A percentile compares a stretch with the other conserved stretches of the same genome.
These are phyloP conservation scores for Fopius arisanus DNA, from an alignment of 1,140 invertebrate genomes.

Conservation along the genomic window DNA sequence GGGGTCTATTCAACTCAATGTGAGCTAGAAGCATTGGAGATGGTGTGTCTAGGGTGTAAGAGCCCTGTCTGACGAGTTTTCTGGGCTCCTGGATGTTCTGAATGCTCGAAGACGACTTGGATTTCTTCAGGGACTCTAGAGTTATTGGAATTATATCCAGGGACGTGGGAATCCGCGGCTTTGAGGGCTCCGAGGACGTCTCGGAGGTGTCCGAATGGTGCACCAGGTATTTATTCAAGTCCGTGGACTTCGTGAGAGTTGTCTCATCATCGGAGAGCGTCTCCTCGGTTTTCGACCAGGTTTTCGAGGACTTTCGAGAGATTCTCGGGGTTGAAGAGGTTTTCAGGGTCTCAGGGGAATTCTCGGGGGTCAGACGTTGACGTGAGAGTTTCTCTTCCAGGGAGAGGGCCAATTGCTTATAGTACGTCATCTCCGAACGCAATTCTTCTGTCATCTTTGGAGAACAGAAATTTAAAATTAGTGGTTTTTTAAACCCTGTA, in stretches of 20 bases:
- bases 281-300: neutral
- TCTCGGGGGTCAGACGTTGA: neutral
- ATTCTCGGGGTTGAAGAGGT: neutral
- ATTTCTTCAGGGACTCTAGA: conserved; percentile 34
- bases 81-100: conserved; percentile 44
- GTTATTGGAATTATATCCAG: conserved; percentile 57
- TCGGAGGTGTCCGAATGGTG: conserved; percentile 35
- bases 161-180: conserved; percentile 59
- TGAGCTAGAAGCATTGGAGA: conserved; percentile 71
- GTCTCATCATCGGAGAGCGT: conserved; percentile 31
- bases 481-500: conserved; percentile 18
- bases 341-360: neutral
- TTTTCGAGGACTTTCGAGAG: neutral
- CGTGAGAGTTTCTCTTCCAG: conserved; percentile 63
- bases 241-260: conserved; percentile 36
- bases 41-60: conserved; percentile 70
- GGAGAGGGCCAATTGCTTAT: conserved; percentile 69
- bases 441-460: conserved; percentile 68
- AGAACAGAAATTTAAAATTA: neutral
- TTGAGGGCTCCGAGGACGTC: conserved; percentile 47
- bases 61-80: conserved; percentile 68
- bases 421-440: conserved; percentile 71
- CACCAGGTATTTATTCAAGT: conserved; percentile 49
- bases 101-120: conserved; percentile 24
- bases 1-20: conserved; percentile 49